These are phyloP conservation scores for Madoqua kirkii DNA, from an alignment of 2,113 vertebrate species.

Conservation along the genomic window DNA sequence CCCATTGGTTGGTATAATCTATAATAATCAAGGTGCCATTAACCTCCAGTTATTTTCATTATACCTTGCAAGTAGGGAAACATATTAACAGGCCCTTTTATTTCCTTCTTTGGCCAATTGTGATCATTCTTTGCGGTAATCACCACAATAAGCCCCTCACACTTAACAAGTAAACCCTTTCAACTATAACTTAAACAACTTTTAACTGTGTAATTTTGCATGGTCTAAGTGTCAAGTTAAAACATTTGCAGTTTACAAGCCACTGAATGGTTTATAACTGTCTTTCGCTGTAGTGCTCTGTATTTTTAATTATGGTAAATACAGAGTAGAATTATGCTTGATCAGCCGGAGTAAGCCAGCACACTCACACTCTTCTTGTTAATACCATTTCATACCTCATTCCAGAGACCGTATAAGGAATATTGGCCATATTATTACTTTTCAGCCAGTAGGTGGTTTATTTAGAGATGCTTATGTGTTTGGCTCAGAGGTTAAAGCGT, in stretches of 20 bases:
- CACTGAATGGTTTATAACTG: background rate
- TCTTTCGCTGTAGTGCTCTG: background rate
- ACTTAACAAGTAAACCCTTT: constrained; percentile 36
- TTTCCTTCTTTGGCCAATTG: background rate
- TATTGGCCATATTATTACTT: background rate
- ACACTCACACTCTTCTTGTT: background rate
- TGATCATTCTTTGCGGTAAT: constrained; percentile 32
- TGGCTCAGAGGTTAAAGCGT: background rate
- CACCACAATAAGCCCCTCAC: background rate
- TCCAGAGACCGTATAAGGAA: background rate
- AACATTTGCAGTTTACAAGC: background rate
- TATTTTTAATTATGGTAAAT: background rate
- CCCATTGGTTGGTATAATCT: constrained; percentile 44
- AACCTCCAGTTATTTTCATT: constrained; percentile 49
- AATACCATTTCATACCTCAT: background rate
- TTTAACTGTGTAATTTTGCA: background rate
- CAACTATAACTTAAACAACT: background rate
- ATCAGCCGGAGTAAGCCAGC: background rate
- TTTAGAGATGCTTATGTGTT: background rate
- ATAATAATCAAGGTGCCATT: constrained; percentile 25
- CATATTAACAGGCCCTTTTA: background rate
- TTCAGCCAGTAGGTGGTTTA: background rate
- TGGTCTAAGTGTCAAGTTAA: background rate
- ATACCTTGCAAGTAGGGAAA: constrained; percentile 23
- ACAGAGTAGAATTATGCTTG: background rate